Evolutionary conservation across 2,797 vertebrate genomes (phyloP).

Genomic region (Loriculus beryllinus): DNA sequence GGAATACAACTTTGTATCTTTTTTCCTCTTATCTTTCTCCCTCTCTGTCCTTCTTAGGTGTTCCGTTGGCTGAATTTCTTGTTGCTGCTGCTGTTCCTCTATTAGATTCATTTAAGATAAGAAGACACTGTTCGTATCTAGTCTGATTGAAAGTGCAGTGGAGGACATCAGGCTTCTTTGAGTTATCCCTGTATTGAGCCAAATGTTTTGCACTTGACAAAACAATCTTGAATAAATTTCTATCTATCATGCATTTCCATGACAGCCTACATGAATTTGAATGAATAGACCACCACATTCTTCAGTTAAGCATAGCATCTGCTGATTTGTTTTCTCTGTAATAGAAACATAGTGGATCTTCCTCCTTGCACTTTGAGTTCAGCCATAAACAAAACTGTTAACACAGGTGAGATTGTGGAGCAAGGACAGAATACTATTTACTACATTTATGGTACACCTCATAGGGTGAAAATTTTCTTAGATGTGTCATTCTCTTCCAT

Average conservation of each 20-base stretch:
- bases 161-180: background rate
- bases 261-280: background rate
- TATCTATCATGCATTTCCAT: rapidly evolving
- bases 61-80: background rate
- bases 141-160: background rate
- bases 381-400: background rate
- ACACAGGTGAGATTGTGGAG: background rate
- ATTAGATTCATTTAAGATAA: background rate
- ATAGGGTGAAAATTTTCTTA: background rate
- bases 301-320: background rate
- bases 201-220: background rate
- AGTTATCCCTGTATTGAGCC: background rate
- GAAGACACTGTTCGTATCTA: background rate
- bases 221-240: background rate
- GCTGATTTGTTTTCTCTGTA: rapidly evolving
- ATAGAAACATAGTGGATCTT: background rate
- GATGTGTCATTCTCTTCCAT: background rate
- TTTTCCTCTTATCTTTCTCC: background rate
- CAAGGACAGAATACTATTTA: background rate
- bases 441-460: background rate
- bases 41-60: background rate
- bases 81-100: rapidly evolving
- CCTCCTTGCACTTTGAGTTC: background rate
- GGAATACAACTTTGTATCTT: rapidly evolving
- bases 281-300: rapidly evolving